Evolutionary conservation across 2,113 vertebrate genomes (phyloP).

Genomic region (Burhinus bistriatus): DNA sequence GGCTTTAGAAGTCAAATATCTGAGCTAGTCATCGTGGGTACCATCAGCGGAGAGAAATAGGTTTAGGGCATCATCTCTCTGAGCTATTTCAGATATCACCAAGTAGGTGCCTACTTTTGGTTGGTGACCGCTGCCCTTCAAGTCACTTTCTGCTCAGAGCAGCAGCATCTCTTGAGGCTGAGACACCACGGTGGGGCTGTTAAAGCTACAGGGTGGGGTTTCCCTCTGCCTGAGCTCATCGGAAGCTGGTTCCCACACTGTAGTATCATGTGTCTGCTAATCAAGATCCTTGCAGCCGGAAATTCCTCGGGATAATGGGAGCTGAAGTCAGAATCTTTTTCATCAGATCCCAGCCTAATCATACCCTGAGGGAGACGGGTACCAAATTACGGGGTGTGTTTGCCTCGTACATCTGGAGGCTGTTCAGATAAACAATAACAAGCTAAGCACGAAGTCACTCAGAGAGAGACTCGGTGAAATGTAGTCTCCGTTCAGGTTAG

Average conservation of each 20-base stretch:
- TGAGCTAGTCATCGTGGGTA: neutral
- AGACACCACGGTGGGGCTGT: neutral
- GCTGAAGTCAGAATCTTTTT: conserved; percentile 44
- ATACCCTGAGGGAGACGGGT: conserved; percentile 25
- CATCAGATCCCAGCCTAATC: conserved; percentile 24
- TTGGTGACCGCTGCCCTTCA: neutral
- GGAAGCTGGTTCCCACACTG: neutral
- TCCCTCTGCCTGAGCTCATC: neutral
- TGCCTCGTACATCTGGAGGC: neutral
- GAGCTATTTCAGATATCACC: neutral
- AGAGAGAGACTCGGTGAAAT: neutral
- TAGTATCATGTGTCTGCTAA: neutral
- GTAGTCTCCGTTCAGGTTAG: neutral
- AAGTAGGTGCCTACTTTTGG: neutral
- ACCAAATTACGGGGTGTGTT: conserved; percentile 37
- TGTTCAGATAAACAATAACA: conserved; percentile 23
- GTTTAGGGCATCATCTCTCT: neutral
- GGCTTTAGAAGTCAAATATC: neutral
- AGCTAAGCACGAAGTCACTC: neutral
- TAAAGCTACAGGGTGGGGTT: fast-evolving
- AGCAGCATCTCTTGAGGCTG: neutral
- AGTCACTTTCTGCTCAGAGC: neutral
- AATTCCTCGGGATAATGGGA: conserved; percentile 30
- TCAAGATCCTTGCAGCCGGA: conserved; percentile 17
- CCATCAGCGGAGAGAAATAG: neutral